Evolutionary conservation across 2,888 invertebrate genomes (phyloP), one percentile per base, ranked within the genome.

Genomic region (Agonopterix heracliana): DNA sequence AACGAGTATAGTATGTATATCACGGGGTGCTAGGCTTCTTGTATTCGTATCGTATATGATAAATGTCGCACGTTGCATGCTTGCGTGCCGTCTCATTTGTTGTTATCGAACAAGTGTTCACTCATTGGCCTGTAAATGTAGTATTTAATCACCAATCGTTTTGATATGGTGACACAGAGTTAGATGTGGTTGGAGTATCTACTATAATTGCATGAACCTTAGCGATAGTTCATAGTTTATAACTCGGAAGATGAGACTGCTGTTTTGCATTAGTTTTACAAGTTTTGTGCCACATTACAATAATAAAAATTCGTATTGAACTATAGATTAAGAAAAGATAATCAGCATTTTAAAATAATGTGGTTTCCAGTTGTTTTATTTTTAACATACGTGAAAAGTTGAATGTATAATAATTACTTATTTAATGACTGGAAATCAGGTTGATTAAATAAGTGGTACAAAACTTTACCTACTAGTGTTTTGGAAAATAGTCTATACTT

Each of bases 161-260:
- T 59, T 57, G 59, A 61, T 53, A 50, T 38, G 63, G 62, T 64
- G 62, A 59, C 52, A 61, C 56, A 59, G 63, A 61, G 59, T 59
- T 64, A 63, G 55, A 60, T 63, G 66, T 59, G 68, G 60, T 64
- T 63, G 61, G 61, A 61, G 52, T 71, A 66, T 72, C 60, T 62
- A 63, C 59, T 66, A 57, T 71, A 69, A 69, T 77, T 78, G 80
- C 81, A 81, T 81, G 78, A 77, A 73, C 63, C 56, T 71, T 79
- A 80, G 77, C 64, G 53, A 71, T 81, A 81, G 74, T 66, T 26
- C 26, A 7, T 82, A 80, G 78, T 38, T 38, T 38, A n/a, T 38
- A 38, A 38, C 38, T n/a, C 41, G 9, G 41, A 38, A 45, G 45
- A 45, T 45, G 45, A 45, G 45, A 38, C 45, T 7, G 45, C 40